phyloP scores from a whole-genome alignment of 35 echinoderm and acorn worm genomes.

The Apostichopus japonicus region DNA sequence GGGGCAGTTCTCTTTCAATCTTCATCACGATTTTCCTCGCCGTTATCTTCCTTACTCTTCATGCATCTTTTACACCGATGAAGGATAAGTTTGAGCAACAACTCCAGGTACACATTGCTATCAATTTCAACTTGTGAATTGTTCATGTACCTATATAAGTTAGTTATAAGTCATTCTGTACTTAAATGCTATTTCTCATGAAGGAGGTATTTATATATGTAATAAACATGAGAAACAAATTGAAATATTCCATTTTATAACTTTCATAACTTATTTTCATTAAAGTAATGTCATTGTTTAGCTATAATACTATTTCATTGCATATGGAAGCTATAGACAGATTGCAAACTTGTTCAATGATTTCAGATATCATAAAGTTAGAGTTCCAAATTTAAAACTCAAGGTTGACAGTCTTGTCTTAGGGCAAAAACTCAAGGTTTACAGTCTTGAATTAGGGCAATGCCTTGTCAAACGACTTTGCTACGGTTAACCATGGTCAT shows the following conservation, averaged over 20 bases:
- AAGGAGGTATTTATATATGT: too few species aligned
- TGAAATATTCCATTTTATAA: background rate
- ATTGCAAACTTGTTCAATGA: too few species aligned
- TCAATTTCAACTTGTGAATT: background rate
- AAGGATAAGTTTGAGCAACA: conserved; percentile 46
- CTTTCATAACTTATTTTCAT: background rate
- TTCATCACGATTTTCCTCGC: conserved; percentile 27
- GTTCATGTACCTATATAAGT: too few species aligned
- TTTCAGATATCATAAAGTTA: too few species aligned
- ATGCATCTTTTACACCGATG: conserved; percentile 52
- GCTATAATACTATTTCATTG: background rate
- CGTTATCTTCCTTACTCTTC: conserved; percentile 30
- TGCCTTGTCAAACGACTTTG: too few species aligned
- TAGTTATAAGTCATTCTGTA: background rate
- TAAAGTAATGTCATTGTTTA: background rate
- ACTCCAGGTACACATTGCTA: background rate
- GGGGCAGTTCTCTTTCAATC: conserved; percentile 19
- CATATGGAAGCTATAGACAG: background rate
- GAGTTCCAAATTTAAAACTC: too few species aligned
- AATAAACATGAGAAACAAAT: background rate
- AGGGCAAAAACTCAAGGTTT: too few species aligned
- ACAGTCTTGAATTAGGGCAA: too few species aligned
- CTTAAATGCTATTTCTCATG: background rate
- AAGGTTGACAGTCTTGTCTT: too few species aligned
- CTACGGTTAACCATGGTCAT: too few species aligned